A percentile compares a stretch with the other conserved stretches of the same genome.
Evolutionary conservation across 2,888 invertebrate genomes (phyloP).

Genomic region (Hylaea fasciaria): DNA sequence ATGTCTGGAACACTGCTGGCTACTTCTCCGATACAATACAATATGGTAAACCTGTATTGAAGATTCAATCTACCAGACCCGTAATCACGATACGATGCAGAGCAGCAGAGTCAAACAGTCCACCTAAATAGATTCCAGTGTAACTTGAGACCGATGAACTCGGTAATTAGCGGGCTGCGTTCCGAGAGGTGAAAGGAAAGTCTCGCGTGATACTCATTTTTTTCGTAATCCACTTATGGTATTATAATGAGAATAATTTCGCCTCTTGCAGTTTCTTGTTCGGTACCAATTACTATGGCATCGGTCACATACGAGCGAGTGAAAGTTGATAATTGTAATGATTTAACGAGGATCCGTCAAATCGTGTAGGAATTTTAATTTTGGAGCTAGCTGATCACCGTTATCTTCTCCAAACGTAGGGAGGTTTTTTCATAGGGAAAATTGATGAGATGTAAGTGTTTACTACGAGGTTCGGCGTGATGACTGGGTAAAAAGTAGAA

Average conservation of each 20-base stretch:
- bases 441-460: conserved; percentile 56
- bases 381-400: conserved; percentile 31
- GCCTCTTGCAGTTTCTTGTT: conserved; percentile 60
- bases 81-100: conserved; percentile 19
- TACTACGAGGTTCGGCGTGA: conserved; percentile 77
- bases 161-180: conserved; percentile 67
- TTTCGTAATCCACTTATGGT: conserved; percentile 60
- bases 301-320: conserved; percentile 64
- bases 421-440: conserved; percentile 52
- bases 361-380: conserved; percentile 39
- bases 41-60: conserved; percentile 12
- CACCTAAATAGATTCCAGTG: conserved; percentile 49
- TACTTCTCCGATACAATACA: conserved; percentile 10
- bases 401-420: conserved; percentile 29
- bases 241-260: conserved; percentile 73
- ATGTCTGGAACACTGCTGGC: conserved; percentile 20
- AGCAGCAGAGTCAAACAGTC: conserved; percentile 35
- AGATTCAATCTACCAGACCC: conserved; percentile 22
- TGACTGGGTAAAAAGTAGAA: conserved; percentile 74
- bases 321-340: conserved; percentile 71
- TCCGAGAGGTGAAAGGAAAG: conserved; percentile 68
- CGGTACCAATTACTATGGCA: conserved; percentile 69
- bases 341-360: conserved; percentile 40
- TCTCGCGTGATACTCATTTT: conserved; percentile 67
- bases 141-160: conserved; percentile 66